Evolutionary conservation across 2,797 vertebrate species (phyloP).

Genomic region (Xenops minutus): DNA sequence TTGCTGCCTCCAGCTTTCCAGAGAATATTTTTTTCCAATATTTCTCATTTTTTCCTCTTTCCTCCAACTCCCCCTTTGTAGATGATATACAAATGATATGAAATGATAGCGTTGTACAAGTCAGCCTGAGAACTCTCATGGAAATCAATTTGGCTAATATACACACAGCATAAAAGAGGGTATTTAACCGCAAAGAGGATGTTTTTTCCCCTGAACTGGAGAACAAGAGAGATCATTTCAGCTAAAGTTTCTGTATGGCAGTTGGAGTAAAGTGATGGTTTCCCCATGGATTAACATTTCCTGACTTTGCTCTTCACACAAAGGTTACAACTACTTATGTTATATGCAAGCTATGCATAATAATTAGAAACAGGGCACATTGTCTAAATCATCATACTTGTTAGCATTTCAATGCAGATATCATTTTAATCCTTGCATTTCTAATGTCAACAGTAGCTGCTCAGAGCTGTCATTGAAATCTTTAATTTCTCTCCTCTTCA

Average conservation of each 20-base stretch:
- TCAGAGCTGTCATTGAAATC: slow-evolving; percentile 47
- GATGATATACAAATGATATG: not conserved
- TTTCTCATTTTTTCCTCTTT: slow-evolving; percentile 43
- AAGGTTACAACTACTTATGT: slow-evolving; percentile 75
- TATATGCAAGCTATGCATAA: slow-evolving; percentile 62
- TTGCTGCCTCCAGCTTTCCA: slow-evolving; percentile 33
- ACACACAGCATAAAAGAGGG: slow-evolving; percentile 54
- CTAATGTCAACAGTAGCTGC: slow-evolving; percentile 61
- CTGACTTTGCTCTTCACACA: slow-evolving; percentile 74
- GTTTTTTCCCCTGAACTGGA: slow-evolving; percentile 35
- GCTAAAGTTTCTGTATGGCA: slow-evolving; percentile 32
- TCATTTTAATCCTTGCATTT: slow-evolving; percentile 67
- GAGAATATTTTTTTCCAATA: not conserved
- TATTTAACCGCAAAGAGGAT: slow-evolving; percentile 32
- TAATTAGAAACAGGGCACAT: slow-evolving; percentile 55
- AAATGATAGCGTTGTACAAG: slow-evolving; percentile 59
- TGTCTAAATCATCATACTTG: slow-evolving; percentile 52
- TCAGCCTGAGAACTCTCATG: slow-evolving; percentile 65
- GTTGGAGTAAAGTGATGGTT: slow-evolving; percentile 33
- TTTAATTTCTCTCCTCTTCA: slow-evolving; percentile 18
- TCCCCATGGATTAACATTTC: slow-evolving; percentile 74
- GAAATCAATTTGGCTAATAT: slow-evolving; percentile 75
- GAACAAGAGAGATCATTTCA: slow-evolving; percentile 66
- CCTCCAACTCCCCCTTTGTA: not conserved
- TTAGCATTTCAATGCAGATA: slow-evolving; percentile 64